Evolutionary conservation across 2,113 vertebrate species (phyloP).

Genomic region (Leucosticte australis): DNA sequence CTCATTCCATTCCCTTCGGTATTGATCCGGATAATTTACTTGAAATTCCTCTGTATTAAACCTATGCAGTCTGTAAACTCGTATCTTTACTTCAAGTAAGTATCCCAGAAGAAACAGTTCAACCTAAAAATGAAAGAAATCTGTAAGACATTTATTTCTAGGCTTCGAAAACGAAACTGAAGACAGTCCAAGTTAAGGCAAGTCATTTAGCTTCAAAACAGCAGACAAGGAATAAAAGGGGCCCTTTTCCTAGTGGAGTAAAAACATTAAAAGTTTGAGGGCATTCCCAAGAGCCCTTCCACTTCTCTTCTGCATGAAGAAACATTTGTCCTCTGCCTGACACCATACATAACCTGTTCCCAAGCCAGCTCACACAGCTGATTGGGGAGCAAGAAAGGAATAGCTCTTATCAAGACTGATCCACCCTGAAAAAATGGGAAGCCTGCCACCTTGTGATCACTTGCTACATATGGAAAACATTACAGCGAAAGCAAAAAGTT

Average conservation of each 20-base stretch:
- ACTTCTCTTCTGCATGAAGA: neutral
- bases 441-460: conserved; percentile 40
- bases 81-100: conserved; percentile 77
- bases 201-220: neutral
- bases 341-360: neutral
- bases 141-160: neutral
- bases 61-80: conserved; percentile 76
- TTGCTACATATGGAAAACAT: neutral
- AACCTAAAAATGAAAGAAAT: conserved; percentile 63
- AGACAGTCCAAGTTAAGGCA: neutral
- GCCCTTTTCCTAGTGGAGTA: neutral
- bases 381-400: neutral
- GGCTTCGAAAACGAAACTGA: neutral
- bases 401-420: neutral
- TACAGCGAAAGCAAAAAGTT: neutral
- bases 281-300: neutral
- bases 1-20: conserved; percentile 76
- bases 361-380: neutral
- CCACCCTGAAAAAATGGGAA: neutral
- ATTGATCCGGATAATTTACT: conserved; percentile 70
- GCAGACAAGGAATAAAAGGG: neutral
- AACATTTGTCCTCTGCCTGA: neutral
- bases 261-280: neutral
- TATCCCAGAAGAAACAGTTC: conserved; percentile 80
- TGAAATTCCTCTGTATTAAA: conserved; percentile 77